Evolutionary conservation across 2,113 vertebrate genomes (phyloP), one percentile per base, ranked within the genome.

Genomic region (Stegastes partitus): DNA sequence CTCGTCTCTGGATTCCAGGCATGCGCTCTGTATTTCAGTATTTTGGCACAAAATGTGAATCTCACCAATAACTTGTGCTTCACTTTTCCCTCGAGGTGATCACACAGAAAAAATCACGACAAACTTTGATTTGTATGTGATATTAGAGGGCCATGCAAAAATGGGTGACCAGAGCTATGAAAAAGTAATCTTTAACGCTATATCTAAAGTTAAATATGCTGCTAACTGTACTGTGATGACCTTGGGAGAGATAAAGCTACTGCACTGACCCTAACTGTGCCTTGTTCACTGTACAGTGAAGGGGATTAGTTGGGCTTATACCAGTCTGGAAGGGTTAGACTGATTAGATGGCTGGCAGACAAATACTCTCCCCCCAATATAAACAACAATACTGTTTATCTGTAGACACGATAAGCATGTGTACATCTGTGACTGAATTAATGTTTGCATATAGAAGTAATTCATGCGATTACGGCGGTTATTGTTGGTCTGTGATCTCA

Each of bases 251-350:
- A 74, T 21, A 63, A 51, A 19, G 10, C 49, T 42, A 14, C 26
- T 28, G 9, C 25, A 50, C 23, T 14, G 39, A 57, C 25, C 18
- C 15, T 28, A 45, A 59, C 68, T 65, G 72, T 55, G 54, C 31
- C 44, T 75, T 73, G 69, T 75, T 87, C 77, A 81, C 74, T 82
- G 81, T 82, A 79, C 77, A 82, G 68, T 45, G 76, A 76, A 71
- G 59, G 59, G 84, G 90, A 89, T 89, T 89, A 89, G 73, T 49
- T 37, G 1, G 81, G 87, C 39, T 91, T 91, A 89, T 64, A 78
- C 71, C 58, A 81, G 82, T 88, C 89, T 91, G 73, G 74, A 74
- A 70, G 72, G 84, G 88, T 88, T 84, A 87, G 68, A 83, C 84
- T 44, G 83, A 90, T 91, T 81, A 83, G 57, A 86, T 64, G 72